Base-by-base conservation (phyloP, 2,113 vertebrate species). In the Prinia subflava region DNA sequence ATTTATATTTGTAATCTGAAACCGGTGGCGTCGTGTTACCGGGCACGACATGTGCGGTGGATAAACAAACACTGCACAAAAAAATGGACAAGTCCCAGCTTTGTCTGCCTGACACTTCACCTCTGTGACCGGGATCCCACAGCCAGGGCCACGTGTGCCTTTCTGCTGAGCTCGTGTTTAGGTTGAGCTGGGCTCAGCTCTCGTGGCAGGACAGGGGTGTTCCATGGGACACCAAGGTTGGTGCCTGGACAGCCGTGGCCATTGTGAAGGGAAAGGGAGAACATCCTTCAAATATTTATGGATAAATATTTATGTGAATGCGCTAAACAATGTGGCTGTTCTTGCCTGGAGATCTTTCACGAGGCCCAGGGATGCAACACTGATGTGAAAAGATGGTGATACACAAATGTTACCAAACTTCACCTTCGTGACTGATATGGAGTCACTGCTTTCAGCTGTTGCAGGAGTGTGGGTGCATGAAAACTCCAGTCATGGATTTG, bases 1-100 rank as follows among this genome's bases (percentile, higher is more conserved):
- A 81, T 83, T 96, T 95, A 75, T 94, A 97, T 91, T 91, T 92
- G 85, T 95, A 95, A 92, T 69, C 73, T 3, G 84, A 96, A 95
- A 91, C 90, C 37, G 89, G 75, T n/a, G 83, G 78, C 94, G 90
- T 95, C 64, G 13, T 9, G 33, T 95, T 95, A 82, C 91, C 20
- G 62, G 89, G 86, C 75, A 21, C 69, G 90, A 83, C 19, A 44
- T 94, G 78, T 92, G 83, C 17, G 11, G 90, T 46, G 7, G 52
- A 75, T 92, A 94, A 95, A 96, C 90, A 96, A 94, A 92, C 31
- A 70, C 64, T 9, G 50, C 33, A 11, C 78, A 28, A 8, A 16
- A 50, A 69, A 47, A 82, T 52, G n/a, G 91, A 93, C 84, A 96
- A 97, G 62, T 64, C 83, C 69, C 88, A 73, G 82, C 94, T 96